A percentile compares a stretch with the other conserved stretches of the same genome.
These are phyloP conservation scores for Microtus montanus DNA, from an alignment of 2,113 vertebrate genomes.

Conservation along the genomic window DNA sequence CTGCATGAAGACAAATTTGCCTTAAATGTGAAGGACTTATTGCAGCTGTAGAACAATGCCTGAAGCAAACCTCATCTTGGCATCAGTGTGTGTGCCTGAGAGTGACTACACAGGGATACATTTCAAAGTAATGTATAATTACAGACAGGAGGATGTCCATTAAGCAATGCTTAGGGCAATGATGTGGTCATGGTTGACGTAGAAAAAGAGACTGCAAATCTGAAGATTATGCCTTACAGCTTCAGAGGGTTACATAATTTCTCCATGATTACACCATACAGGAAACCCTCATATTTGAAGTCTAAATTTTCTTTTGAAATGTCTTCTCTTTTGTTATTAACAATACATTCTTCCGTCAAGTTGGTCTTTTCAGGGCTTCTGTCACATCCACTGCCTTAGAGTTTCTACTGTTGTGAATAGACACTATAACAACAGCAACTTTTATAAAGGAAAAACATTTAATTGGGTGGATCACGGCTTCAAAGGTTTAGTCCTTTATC, in stretches of 20 bases:
- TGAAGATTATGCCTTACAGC: background rate
- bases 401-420: background rate
- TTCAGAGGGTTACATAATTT: background rate
- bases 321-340: background rate
- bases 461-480: background rate
- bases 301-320: background rate
- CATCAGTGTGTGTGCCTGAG: background rate
- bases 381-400: background rate
- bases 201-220: background rate
- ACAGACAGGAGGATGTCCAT: background rate
- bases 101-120: background rate
- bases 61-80: background rate
- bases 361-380: background rate
- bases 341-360: background rate
- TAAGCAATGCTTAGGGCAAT: background rate
- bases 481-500: background rate
- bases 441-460: background rate
- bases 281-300: background rate
- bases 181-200: background rate
- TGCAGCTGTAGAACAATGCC: background rate
- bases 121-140: constrained; percentile 1
- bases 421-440: background rate
- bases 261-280: background rate
- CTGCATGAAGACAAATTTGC: background rate
- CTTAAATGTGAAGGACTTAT: background rate